Percentiles rank a stretch among this genome's conserved stretches.
Conservation (phyloP, 2,888 invertebrate genomes). For the Platycheirus albimanus region DNA sequence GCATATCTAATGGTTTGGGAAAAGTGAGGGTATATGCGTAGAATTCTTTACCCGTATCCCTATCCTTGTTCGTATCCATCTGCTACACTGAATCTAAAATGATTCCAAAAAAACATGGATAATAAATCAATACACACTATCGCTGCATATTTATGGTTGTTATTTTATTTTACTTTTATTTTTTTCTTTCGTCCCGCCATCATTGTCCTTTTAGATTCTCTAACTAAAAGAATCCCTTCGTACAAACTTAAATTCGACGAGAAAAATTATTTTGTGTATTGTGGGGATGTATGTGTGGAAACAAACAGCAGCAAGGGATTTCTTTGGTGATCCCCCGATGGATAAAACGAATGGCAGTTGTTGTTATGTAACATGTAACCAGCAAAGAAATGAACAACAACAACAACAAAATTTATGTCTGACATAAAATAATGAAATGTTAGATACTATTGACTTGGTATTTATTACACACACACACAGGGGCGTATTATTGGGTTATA, state of each 20-base stretch:
- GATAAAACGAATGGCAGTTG: slow-evolving; percentile 8
- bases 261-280: neutral
- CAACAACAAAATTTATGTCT: slow-evolving; percentile 1
- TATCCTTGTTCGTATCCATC: slow-evolving; percentile 40
- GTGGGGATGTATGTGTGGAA: neutral
- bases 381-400: neutral
- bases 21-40: neutral
- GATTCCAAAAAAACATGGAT: slow-evolving; percentile 40
- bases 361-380: slow-evolving; percentile 11
- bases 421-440: slow-evolving; percentile 34
- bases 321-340: neutral
- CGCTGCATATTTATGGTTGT: slow-evolving; percentile 59
- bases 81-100: slow-evolving; percentile 49
- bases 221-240: neutral
- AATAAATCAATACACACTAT: slow-evolving; percentile 66
- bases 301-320: neutral
- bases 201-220: neutral
- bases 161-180: slow-evolving; percentile 5
- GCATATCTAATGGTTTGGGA: slow-evolving; percentile 22
- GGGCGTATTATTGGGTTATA: neutral
- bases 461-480: slow-evolving; percentile 13
- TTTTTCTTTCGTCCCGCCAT: neutral
- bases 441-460: slow-evolving; percentile 20
- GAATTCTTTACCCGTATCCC: neutral
- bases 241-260: neutral